Base-by-base conservation (phyloP, 2,113 vertebrate species). In the Brienomyrus brachyistius region DNA sequence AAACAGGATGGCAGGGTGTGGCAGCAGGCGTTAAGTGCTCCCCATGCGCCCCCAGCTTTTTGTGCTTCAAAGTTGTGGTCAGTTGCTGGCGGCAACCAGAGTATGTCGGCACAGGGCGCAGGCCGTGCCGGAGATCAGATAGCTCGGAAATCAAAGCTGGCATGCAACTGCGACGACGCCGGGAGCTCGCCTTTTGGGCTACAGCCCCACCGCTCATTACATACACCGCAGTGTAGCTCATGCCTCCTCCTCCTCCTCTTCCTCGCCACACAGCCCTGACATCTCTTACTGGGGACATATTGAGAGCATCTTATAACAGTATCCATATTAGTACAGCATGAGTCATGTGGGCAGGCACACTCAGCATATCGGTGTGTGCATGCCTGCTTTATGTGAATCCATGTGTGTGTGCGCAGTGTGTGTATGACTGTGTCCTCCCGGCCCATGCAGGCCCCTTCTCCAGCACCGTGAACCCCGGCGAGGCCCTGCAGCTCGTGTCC, bases 371-470 rank as follows among this genome's bases (percentile, higher is more conserved):
- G 9, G 62, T 83, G 80, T 83, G 80, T 83, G 80, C 0, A 10
- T 15, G 47, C 2, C 47, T 11, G 13, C 21, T 77, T 27, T 59
- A 54, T 86, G 84, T 59, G 56, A 11, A 43, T 89, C 45, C 74
- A 23, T 91, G 87, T 86, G n/a, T 86, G 80, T 90, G 89, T 90
- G 87, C 86, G 90, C 74, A 31, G 83, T 88, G 23, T 77, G 51
- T 87, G 77, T 88, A 43, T 74, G 56, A 54, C 15, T 27, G 43
- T 85, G 17, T 90, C 54, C 70, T 40, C 88, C 51, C 88, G 89
- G 31, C 90, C 11, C 90, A 45, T 89, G 15, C 89, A 96, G 96
- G 95, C n/a, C 96, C 96, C 0, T 96, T 97, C 92, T 93, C 91
- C 92, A 96, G 95, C 8, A 84, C 0, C 0, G 89, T 95, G 90